Conservation (phyloP, 2,888 invertebrate species). For the Cremastinae sp. region DNA sequence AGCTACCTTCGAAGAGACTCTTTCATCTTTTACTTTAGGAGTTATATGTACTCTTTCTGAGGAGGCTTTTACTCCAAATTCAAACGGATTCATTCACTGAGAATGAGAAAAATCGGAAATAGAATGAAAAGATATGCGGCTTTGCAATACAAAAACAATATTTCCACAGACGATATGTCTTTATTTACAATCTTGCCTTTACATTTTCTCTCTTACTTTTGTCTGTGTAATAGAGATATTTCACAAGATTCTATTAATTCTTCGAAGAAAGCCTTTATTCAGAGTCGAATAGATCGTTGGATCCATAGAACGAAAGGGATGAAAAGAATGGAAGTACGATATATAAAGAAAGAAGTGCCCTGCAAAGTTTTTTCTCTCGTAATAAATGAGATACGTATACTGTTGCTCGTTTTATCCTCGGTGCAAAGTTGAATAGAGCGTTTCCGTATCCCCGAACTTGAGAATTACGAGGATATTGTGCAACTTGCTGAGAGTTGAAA, state of each 20-base stretch:
- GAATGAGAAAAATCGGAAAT: too few relatives aligned
- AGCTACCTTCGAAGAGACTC: not conserved
- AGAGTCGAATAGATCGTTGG: constrained; percentile 23
- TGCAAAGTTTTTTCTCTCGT: constrained; percentile 39
- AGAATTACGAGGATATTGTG: constrained; percentile 25
- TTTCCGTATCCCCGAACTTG: constrained; percentile 22
- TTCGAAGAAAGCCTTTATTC: not conserved
- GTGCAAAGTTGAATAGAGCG: constrained; percentile 45
- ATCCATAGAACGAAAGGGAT: not conserved
- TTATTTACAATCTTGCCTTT: too few relatives aligned
- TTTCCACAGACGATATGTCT: too few relatives aligned
- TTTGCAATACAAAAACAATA: too few relatives aligned
- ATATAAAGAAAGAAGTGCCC: constrained; percentile 18
- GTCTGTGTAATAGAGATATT: not conserved
- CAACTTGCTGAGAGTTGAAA: not conserved
- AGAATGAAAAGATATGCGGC: too few relatives aligned
- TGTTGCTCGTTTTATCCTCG: not conserved
- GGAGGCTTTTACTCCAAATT: too few relatives aligned
- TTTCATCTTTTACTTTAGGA: too few relatives aligned
- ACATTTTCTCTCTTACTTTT: not conserved
- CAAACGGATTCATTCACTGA: too few relatives aligned
- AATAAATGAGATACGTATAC: constrained; percentile 52
- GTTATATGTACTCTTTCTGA: too few relatives aligned
- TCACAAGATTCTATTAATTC: constrained; percentile 14
- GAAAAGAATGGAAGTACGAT: not conserved